Evolutionary conservation across 2,113 vertebrate species (phyloP).

Genomic region (Talpa occidentalis): DNA sequence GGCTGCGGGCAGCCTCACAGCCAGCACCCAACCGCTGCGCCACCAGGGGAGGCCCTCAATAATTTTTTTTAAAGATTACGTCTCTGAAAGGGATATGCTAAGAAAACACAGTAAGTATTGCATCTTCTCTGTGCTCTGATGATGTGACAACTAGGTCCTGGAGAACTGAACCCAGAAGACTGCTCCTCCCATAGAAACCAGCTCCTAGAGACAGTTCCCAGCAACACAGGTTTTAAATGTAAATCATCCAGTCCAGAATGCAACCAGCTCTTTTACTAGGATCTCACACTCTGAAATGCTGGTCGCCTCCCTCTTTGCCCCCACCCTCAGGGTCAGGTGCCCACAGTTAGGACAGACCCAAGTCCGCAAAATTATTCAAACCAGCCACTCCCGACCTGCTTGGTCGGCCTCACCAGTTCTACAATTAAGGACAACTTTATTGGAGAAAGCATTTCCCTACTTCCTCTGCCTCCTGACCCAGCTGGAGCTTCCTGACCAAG

Average conservation of each 20-base stretch:
- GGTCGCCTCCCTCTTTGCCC: too few species aligned
- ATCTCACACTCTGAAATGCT: not conserved
- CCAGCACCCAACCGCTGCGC: too few species aligned
- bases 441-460: too few species aligned
- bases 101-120: not conserved
- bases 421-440: not conserved
- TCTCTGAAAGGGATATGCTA: not conserved
- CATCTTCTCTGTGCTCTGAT: not conserved
- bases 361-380: not conserved
- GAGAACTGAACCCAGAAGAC: not conserved
- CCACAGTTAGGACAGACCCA: too few species aligned
- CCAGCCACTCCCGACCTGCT: too few species aligned
- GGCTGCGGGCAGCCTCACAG: too few species aligned
- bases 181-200: not conserved
- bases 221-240: not conserved
- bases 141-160: not conserved
- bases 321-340: too few species aligned
- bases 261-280: not conserved
- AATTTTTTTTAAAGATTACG: too few species aligned
- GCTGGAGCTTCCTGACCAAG: too few species aligned
- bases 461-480: not conserved
- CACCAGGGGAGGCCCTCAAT: too few species aligned
- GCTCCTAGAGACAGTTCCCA: not conserved
- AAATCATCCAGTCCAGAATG: not conserved
- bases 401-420: not conserved